phyloP scores from a whole-genome alignment of 2,888 invertebrate species.

The Mongoloraphidia duomilia region DNA sequence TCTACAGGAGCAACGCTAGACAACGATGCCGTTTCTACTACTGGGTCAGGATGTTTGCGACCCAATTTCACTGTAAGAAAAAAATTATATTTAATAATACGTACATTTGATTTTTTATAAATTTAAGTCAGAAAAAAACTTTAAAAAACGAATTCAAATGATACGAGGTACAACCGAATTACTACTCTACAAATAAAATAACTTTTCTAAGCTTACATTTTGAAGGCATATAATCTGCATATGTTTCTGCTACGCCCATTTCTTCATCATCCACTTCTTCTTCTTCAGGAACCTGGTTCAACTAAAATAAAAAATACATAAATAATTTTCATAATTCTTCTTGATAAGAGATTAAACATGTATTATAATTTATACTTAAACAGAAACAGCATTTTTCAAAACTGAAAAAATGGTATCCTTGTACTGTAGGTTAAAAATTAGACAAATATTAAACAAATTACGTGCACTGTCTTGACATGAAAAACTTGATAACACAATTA shows the following conservation, averaged over 20 bases:
- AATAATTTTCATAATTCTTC: neutral
- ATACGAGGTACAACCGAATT: no score
- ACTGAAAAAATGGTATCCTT: neutral
- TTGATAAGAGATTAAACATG: neutral
- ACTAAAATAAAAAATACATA: constrained; percentile 4
- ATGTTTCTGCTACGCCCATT: constrained; percentile 96
- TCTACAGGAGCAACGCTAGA: constrained; percentile 92
- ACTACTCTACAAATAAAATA: no score
- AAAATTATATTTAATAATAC: constrained; percentile 6
- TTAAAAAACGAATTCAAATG: no score
- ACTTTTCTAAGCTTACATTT: constrained; percentile 49
- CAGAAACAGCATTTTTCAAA: neutral
- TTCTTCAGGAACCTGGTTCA: constrained; percentile 43
- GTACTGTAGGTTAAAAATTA: neutral
- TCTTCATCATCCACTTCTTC: constrained; percentile 88
- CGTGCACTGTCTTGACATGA: no score
- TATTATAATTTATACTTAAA: neutral
- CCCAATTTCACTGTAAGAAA: constrained; percentile 67
- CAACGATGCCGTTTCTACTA: constrained; percentile 95
- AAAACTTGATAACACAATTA: no score
- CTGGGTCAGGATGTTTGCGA: constrained; percentile 93
- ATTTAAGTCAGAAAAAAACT: no score
- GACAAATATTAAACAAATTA: neutral
- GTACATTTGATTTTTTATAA: no score
- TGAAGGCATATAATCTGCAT: constrained; percentile 94